A percentile compares a stretch with the other conserved stretches of the same genome.
Conservation (phyloP, 2,797 vertebrate genomes). For the Catharus ustulatus region DNA sequence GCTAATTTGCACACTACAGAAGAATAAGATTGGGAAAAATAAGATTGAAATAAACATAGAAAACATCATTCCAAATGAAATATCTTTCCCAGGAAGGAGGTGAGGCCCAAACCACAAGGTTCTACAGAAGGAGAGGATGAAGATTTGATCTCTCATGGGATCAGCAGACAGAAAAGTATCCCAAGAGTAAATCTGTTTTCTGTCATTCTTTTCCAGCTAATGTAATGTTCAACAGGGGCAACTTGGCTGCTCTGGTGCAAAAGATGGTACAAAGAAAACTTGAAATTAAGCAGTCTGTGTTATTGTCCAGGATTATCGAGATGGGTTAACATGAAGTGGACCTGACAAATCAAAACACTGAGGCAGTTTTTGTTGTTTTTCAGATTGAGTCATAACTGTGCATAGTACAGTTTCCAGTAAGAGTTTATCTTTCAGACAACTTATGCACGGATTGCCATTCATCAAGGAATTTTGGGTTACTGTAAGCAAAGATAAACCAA, state of each 20-base stretch:
- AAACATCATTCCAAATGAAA: not conserved
- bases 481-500: constrained; percentile 6
- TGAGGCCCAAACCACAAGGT: not conserved
- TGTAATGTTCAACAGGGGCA: rapidly evolving
- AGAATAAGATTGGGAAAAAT: not conserved
- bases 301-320: not conserved
- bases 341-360: not conserved
- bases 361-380: not conserved
- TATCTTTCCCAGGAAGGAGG: not conserved
- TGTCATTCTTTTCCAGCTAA: not conserved
- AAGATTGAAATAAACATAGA: not conserved
- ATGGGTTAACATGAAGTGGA: not conserved
- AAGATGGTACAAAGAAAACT: not conserved
- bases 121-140: not conserved
- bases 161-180: not conserved
- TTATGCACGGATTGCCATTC: not conserved
- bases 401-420: constrained; percentile 35
- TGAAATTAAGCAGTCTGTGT: not conserved
- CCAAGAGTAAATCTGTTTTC: not conserved
- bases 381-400: constrained; percentile 19
- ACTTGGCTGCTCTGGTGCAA: not conserved
- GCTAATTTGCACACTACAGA: not conserved
- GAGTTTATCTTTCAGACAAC: not conserved
- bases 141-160: not conserved
- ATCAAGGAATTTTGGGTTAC: not conserved